Conservation (phyloP, 2,113 vertebrate species). For the Anolis sagrei region DNA sequence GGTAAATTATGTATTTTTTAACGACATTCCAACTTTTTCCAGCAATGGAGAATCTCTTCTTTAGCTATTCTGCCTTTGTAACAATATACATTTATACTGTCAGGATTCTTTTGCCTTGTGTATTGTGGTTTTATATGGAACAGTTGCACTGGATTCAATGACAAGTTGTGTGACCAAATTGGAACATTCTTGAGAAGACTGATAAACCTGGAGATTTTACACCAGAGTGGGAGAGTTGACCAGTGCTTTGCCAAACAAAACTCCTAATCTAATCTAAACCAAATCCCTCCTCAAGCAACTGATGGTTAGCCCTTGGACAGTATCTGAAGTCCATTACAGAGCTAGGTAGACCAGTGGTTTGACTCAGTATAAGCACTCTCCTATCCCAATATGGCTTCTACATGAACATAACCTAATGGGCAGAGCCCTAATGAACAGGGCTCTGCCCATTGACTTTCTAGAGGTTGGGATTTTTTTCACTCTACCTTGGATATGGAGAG, state of each 20-base stretch:
- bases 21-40: conserved; percentile 13
- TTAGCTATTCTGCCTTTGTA: conserved; percentile 16
- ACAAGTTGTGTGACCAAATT: not conserved
- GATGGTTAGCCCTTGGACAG: no score
- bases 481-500: no score
- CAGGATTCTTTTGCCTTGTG: not conserved
- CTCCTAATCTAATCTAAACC: no score
- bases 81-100: not conserved
- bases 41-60: not conserved
- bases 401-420: not conserved
- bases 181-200: not conserved
- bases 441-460: no score
- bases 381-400: not conserved
- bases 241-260: no score
- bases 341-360: no score
- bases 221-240: not conserved
- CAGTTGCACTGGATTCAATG: not conserved
- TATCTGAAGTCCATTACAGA: no score
- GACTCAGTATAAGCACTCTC: not conserved
- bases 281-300: no score
- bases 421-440: no score
- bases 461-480: no score
- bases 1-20: not conserved
- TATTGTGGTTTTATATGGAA: conserved; percentile 19
- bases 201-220: not conserved